These are phyloP conservation scores for Beris morrisii DNA, from an alignment of 2,888 invertebrate genomes.

Conservation along the genomic window DNA sequence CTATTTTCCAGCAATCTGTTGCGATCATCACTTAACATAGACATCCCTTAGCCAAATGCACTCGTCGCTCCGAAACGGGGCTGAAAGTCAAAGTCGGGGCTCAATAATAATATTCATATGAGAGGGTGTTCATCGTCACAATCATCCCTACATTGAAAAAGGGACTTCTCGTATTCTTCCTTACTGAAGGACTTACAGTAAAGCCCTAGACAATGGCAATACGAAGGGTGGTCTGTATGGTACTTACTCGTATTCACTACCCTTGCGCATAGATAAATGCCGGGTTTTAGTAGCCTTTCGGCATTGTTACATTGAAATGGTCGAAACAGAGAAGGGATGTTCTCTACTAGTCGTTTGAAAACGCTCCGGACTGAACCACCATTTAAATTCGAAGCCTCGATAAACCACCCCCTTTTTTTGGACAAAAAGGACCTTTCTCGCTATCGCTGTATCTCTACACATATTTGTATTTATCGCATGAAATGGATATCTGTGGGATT, in stretches of 20 bases:
- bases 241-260: too few species aligned
- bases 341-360: slow-evolving; percentile 26
- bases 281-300: slow-evolving; percentile 21
- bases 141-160: too few species aligned
- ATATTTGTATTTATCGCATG: slow-evolving; percentile 34
- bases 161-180: too few species aligned
- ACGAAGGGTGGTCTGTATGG: too few species aligned
- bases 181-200: too few species aligned
- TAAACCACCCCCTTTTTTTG: slow-evolving; percentile 34
- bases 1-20: slow-evolving; percentile 38
- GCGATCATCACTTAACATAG: slow-evolving; percentile 35
- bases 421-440: slow-evolving; percentile 1
- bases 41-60: slow-evolving; percentile 1
- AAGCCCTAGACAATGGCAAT: too few species aligned
- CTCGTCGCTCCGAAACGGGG: too few species aligned
- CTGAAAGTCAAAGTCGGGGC: too few species aligned
- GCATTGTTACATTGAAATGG: not conserved
- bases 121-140: too few species aligned
- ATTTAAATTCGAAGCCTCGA: slow-evolving; percentile 35
- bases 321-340: slow-evolving; percentile 20
- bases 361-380: slow-evolving; percentile 26
- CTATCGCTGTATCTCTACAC: slow-evolving; percentile 2
- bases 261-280: slow-evolving; percentile 34
- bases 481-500: slow-evolving; percentile 41
- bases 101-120: too few species aligned